Base-by-base conservation (phyloP, 1,140 invertebrate species). In the Penaeus japonicus region DNA sequence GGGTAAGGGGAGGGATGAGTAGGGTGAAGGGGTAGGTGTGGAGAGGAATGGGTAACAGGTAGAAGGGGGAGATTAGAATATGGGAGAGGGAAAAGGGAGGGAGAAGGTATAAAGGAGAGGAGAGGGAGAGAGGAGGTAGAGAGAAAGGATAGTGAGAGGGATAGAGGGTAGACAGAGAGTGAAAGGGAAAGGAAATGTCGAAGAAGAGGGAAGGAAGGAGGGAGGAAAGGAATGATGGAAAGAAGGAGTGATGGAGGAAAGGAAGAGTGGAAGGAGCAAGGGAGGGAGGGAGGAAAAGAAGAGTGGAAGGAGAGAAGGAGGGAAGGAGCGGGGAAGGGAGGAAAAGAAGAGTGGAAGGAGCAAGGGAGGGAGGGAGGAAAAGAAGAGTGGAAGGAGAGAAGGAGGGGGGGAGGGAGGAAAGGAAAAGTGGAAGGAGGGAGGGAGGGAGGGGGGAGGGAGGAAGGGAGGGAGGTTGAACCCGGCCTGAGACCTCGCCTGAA, bases 401-500 rank as follows among this genome's bases (percentile, higher is more conserved):
- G 39, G 12, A 39, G 12, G 39, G 12, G 39, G 12, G 4, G 39
- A 39, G 39, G 39, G 4, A 10, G 39, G 12, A 10, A 10, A 10
- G 12, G 4, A 10, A 39, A 39, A 10, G 12, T 4, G 12, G 12
- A 39, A 1, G 4, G 3, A 4, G 39, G 4, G 2, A 35, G 82
- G 20, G 32, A 39, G 22, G 18, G 59, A 47, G 30, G 35, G 80
- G 39, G 82, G 62, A 10, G 18, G 32, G 35, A 65, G n/a, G 62
- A 47, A 85, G 83, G 62, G 54, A 55, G 47, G 57, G 70, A 59
- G 27, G 55, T 22, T 24, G 82, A 35, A 32, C 15, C 62, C 55
- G 30, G 75, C 54, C 27, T 30, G 62, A 87, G 81, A 65, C 75
- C 57, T 87, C 75, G 77, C 55, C 77, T 54, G 30, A 84, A 62